Percentiles rank a stretch among this genome's conserved stretches.
Evolutionary conservation across 1,140 invertebrate genomes (phyloP).

Genomic region (Psix sp.): DNA sequence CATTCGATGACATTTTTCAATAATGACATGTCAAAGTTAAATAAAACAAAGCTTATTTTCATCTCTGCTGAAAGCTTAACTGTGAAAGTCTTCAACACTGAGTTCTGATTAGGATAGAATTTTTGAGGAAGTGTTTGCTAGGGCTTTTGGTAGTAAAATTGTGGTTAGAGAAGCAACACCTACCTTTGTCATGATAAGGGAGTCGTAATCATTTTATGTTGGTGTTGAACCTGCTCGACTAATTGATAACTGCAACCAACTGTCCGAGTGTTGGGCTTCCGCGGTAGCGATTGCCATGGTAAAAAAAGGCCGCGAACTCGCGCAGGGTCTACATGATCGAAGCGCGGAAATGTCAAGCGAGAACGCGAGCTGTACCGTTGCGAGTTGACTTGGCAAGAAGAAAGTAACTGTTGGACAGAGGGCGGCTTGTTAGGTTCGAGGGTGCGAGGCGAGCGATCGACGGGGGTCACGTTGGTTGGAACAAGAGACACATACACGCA

Average conservation of each 20-base stretch:
- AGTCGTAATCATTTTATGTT: constrained; percentile 61
- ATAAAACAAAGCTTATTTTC: too few relatives aligned
- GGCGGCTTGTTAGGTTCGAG: constrained; percentile 47
- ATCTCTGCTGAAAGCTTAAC: too few relatives aligned
- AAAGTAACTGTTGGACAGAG: constrained; percentile 50
- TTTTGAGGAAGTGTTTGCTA: background rate
- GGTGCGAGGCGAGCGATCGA: constrained; percentile 34
- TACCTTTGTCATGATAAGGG: constrained; percentile 66
- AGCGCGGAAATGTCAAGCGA: constrained; percentile 16
- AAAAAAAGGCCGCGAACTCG: constrained; percentile 8
- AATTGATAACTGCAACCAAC: constrained; percentile 1
- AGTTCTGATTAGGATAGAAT: background rate
- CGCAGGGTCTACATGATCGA: constrained; percentile 26
- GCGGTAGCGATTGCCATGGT: constrained; percentile 18
- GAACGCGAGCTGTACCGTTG: constrained; percentile 28
- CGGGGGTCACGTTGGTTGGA: constrained; percentile 29
- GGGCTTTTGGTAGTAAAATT: constrained; percentile 6
- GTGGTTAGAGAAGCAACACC: too few relatives aligned
- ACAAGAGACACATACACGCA: constrained; percentile 21
- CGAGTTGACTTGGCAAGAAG: constrained; percentile 39
- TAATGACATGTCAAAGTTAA: too few relatives aligned
- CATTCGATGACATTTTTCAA: too few relatives aligned
- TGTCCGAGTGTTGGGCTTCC: constrained; percentile 1
- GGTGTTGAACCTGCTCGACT: constrained; percentile 11
- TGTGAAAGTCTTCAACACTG: background rate